Conservation (phyloP, 2,797 vertebrate species). For the Morus bassanus region DNA sequence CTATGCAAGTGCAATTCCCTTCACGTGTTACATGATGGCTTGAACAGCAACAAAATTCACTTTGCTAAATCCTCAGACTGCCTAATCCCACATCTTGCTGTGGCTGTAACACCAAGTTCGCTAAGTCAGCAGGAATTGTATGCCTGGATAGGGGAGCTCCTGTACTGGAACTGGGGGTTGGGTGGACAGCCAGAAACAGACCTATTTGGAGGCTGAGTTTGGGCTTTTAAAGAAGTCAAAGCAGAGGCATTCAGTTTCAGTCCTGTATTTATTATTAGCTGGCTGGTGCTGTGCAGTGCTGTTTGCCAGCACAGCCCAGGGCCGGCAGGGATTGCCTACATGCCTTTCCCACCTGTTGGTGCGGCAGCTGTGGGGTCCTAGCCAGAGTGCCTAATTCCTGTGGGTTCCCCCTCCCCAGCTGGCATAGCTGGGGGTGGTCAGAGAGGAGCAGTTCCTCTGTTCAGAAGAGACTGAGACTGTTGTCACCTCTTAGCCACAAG, state of each 20-base stretch:
- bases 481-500: not conserved
- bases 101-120: not conserved
- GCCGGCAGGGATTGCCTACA: not conserved
- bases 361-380: not conserved
- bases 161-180: not conserved
- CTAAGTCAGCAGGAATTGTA: not conserved
- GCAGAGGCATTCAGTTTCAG: not conserved
- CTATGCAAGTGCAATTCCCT: not conserved
- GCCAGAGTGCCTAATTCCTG: not conserved
- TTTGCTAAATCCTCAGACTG: not conserved
- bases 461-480: not conserved
- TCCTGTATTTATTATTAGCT: constrained; percentile 15
- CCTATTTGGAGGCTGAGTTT: not conserved
- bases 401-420: not conserved
- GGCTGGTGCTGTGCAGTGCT: constrained; percentile 18
- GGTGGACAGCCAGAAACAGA: not conserved
- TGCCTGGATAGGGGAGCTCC: not conserved
- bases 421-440: not conserved
- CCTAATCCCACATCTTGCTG: not conserved
- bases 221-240: not conserved
- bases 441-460: not conserved
- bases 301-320: not conserved
- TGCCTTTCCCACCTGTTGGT: constrained; percentile 60
- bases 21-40: not conserved
- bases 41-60: not conserved